A percentile compares a stretch with the other conserved stretches of the same genome.
These are phyloP conservation scores for Mizuhopecten yessoensis DNA, from an alignment of 1,140 invertebrate genomes.

Conservation along the genomic window DNA sequence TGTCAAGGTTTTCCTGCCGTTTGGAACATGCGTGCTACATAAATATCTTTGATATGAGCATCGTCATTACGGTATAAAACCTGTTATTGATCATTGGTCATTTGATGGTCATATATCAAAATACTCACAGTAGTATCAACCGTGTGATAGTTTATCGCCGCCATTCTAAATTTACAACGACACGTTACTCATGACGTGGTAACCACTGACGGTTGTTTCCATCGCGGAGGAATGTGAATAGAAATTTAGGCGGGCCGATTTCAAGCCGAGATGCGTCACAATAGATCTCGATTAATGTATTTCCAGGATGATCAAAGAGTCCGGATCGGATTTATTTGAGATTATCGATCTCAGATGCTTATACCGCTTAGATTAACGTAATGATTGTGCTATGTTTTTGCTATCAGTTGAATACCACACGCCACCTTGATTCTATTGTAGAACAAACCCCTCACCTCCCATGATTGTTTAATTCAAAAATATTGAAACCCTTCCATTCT, in stretches of 20 bases:
- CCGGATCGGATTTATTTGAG: background rate
- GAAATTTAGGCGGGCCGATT: background rate
- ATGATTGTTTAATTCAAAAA: background rate
- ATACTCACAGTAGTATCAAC: too few relatives aligned
- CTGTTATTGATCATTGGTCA: too few relatives aligned
- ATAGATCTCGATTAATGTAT: slow-evolving; percentile 19
- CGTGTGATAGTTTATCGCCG: too few relatives aligned
- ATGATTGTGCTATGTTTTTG: background rate
- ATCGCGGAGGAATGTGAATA: background rate
- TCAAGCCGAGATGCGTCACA: background rate
- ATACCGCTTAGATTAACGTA: background rate
- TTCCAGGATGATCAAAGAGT: slow-evolving; percentile 8
- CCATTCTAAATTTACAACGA: background rate
- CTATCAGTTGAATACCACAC: background rate
- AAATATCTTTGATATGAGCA: too few relatives aligned
- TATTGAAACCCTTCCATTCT: background rate
- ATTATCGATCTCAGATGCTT: slow-evolving; percentile 7
- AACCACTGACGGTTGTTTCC: background rate
- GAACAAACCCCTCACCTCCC: background rate
- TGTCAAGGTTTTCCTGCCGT: too few relatives aligned
- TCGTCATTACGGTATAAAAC: too few relatives aligned
- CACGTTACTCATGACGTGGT: background rate
- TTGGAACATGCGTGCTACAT: too few relatives aligned
- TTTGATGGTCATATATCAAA: too few relatives aligned
- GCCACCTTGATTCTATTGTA: background rate